These are phyloP conservation scores for Pedicia rivosa DNA, from an alignment of 2,888 invertebrate species.

Conservation along the genomic window DNA sequence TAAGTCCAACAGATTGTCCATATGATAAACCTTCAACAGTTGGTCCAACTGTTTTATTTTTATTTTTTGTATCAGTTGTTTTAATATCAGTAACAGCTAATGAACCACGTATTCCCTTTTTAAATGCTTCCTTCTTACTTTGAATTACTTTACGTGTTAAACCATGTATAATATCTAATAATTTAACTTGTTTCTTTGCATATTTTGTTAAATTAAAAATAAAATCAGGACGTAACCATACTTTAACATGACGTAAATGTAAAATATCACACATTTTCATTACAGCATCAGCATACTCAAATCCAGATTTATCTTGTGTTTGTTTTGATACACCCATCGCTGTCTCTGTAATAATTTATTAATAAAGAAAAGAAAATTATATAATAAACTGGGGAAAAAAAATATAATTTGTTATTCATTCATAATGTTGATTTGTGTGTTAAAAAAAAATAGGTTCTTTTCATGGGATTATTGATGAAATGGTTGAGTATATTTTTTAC, in stretches of 20 bases:
- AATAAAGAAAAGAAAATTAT: neutral
- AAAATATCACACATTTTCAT: constrained; percentile 83
- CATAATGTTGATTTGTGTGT: no score
- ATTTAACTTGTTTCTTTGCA: constrained; percentile 55
- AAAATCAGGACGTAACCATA: constrained; percentile 62
- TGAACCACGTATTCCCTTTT: constrained; percentile 40
- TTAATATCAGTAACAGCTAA: constrained; percentile 22
- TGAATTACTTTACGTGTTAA: constrained; percentile 64
- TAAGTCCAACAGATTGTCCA: constrained; percentile 53
- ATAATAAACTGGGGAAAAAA: neutral
- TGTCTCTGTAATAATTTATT: constrained; percentile 40
- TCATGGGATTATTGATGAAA: no score
- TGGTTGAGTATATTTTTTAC: no score
- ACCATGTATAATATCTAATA: constrained; percentile 61
- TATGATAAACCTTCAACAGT: constrained; percentile 51
- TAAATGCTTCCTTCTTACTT: constrained; percentile 59
- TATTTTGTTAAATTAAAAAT: constrained; percentile 61
- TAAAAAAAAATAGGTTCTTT: no score
- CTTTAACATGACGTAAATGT: constrained; percentile 63
- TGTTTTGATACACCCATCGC: constrained; percentile 78
- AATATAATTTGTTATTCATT: no score
- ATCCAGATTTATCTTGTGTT: constrained; percentile 66
- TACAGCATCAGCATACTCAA: constrained; percentile 74
- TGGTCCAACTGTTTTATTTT: constrained; percentile 20
- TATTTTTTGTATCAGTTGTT: constrained; percentile 13